A percentile compares a stretch with the other conserved stretches of the same genome.
phyloP scores from a whole-genome alignment of 2,888 invertebrate species.

The Antheraea yamamai region DNA sequence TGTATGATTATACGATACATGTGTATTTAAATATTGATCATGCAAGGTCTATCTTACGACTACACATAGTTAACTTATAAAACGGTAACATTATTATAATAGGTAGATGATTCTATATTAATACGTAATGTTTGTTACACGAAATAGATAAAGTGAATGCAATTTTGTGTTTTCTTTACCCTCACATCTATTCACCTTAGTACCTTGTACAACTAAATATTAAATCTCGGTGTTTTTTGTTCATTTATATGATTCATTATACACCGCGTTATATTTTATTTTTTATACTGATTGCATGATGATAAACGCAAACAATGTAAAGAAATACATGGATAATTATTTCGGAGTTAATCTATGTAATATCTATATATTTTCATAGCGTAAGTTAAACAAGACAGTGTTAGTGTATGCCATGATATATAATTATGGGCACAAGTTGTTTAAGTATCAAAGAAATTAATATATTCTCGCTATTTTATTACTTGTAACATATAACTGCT shows the following conservation, averaged over 20 bases:
- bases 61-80: constrained; percentile 46
- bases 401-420: background rate
- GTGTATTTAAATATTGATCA: constrained; percentile 30
- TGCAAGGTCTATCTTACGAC: constrained; percentile 51
- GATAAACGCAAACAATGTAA: background rate
- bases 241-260: background rate
- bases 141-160: constrained; percentile 70
- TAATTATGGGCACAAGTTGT: no score
- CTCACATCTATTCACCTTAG: background rate
- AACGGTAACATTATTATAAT: constrained; percentile 57
- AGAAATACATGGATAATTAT: background rate
- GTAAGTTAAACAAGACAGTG: background rate
- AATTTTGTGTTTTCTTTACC: constrained; percentile 39
- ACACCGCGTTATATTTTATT: background rate
- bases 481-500: no score
- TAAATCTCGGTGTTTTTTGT: background rate
- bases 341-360: background rate
- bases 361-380: background rate
- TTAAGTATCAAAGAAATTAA: no score
- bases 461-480: no score
- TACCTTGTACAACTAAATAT: background rate
- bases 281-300: background rate
- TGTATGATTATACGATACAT: no score
- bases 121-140: constrained; percentile 79
- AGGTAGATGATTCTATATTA: constrained; percentile 64